These are phyloP conservation scores for Leptopilina myrica DNA, from an alignment of 2,888 invertebrate genomes.

Conservation along the genomic window DNA sequence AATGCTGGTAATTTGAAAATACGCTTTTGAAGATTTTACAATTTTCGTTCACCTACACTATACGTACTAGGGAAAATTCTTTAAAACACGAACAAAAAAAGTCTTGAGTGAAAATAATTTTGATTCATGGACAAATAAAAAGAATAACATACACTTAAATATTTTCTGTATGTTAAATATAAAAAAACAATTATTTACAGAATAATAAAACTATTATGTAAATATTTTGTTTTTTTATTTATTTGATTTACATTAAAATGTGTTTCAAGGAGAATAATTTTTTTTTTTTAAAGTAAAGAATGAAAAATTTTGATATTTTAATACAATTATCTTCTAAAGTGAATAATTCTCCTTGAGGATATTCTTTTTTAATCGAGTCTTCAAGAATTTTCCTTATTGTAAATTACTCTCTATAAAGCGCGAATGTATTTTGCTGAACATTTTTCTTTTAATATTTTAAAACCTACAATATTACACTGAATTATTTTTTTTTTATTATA, in stretches of 20 bases:
- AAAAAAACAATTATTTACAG: too few relatives aligned
- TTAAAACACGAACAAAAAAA: not conserved
- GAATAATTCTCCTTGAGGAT: not conserved
- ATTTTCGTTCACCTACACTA: conserved; percentile 8
- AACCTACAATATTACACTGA: conserved; percentile 18
- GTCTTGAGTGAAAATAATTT: not conserved
- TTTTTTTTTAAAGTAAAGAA: too few relatives aligned
- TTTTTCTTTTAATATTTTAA: conserved; percentile 1
- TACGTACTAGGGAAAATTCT: not conserved
- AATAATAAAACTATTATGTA: too few relatives aligned
- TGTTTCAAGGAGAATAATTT: too few relatives aligned
- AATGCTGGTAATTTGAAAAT: conserved; percentile 23
- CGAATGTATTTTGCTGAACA: conserved; percentile 13
- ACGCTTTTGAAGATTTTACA: not conserved
- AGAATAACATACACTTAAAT: too few relatives aligned
- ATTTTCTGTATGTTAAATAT: too few relatives aligned
- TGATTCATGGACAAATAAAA: too few relatives aligned
- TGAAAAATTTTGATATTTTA: too few relatives aligned
- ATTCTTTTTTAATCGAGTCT: not conserved
- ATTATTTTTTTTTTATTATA: not conserved
- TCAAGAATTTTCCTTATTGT: not conserved
- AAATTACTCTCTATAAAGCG: conserved; percentile 28
- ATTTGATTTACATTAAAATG: too few relatives aligned
- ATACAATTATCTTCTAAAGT: too few relatives aligned
- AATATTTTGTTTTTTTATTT: too few relatives aligned